Evolutionary conservation across 2,888 invertebrate species (phyloP).

Genomic region (Tenodera sinensis): DNA sequence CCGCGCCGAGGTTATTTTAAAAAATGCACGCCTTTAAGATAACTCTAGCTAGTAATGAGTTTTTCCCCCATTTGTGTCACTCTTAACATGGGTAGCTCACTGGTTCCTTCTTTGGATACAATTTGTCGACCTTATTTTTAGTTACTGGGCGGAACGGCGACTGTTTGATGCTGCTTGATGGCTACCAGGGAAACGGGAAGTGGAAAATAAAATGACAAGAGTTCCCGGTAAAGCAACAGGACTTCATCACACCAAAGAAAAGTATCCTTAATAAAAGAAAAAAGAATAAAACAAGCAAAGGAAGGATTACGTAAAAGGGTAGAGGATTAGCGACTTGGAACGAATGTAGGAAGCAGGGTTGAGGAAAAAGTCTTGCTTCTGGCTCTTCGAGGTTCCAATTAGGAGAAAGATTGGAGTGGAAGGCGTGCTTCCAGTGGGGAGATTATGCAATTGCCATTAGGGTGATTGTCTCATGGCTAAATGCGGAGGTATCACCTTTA

Average conservation of each 20-base stretch:
- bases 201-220: neutral
- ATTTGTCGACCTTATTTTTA: neutral
- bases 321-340: neutral
- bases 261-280: neutral
- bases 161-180: too few relatives aligned
- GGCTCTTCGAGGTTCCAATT: neutral
- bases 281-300: neutral
- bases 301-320: neutral
- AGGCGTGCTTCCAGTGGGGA: neutral
- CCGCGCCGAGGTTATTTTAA: neutral
- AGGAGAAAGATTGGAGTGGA: neutral
- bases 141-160: too few relatives aligned
- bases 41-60: neutral
- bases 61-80: neutral
- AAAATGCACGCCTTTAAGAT: neutral
- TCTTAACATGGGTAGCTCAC: neutral
- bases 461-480: neutral
- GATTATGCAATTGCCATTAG: conserved; percentile 12
- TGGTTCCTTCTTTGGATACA: neutral
- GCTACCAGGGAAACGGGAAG: too few relatives aligned
- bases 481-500: neutral
- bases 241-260: neutral
- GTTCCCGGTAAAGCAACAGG: neutral
- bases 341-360: too few relatives aligned
- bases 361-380: neutral